Percentiles rank a stretch among this genome's conserved stretches.
Conservation (phyloP, 2,888 invertebrate genomes). For the Endomychus coccineus region DNA sequence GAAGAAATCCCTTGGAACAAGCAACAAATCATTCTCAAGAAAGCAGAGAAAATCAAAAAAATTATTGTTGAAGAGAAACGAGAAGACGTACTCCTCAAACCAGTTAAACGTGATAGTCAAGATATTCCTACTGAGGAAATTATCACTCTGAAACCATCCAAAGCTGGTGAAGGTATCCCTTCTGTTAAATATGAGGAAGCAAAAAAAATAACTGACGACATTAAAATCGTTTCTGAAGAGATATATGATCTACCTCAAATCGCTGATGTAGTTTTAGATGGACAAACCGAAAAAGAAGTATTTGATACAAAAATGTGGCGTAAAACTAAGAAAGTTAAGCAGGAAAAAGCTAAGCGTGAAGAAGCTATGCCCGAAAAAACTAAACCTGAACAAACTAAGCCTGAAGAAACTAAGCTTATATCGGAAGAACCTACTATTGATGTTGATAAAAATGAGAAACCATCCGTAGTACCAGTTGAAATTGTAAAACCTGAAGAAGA, state of each 20-base stretch:
- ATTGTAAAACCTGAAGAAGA: too few relatives aligned
- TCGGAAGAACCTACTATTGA: constrained; percentile 9
- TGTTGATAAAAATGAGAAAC: too few relatives aligned
- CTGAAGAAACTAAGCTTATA: constrained; percentile 7
- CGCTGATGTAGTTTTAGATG: too few relatives aligned
- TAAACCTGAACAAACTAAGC: constrained; percentile 6
- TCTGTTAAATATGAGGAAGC: too few relatives aligned
- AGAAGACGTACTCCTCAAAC: constrained; percentile 47
- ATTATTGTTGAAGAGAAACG: constrained; percentile 34
- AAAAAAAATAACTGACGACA: too few relatives aligned
- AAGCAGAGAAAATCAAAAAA: constrained; percentile 38
- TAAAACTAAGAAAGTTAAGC: constrained; percentile 25
- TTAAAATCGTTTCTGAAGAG: constrained; percentile 8
- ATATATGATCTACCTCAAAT: too few relatives aligned
- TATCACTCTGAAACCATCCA: too few relatives aligned
- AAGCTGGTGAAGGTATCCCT: too few relatives aligned
- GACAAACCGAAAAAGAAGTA: too few relatives aligned
- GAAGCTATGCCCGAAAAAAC: constrained; percentile 14
- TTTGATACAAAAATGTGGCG: neutral
- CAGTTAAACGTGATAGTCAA: too few relatives aligned
- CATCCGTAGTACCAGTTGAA: neutral
- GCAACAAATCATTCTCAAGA: constrained; percentile 50
- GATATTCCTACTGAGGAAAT: too few relatives aligned
- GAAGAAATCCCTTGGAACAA: constrained; percentile 51
- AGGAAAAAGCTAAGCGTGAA: constrained; percentile 24